Base-by-base conservation (phyloP, 1,140 invertebrate genomes). In the Aphelinus atriplicis region DNA sequence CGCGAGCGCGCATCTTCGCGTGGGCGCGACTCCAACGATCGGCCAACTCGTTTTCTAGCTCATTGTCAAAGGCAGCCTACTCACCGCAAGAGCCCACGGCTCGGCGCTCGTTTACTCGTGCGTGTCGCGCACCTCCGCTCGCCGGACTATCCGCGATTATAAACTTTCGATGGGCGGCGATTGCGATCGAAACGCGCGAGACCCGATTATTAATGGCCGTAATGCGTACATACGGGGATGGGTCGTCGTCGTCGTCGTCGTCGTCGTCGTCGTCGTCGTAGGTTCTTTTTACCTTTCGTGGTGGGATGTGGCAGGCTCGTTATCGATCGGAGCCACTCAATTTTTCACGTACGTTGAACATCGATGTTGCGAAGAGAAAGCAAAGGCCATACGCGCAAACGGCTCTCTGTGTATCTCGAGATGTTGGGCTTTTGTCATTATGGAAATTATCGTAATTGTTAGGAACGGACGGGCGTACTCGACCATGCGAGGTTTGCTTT, bases 41-140 rank as follows among this genome's bases (percentile, higher is more conserved):
- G 26, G 5, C 6, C 1, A 7, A 63, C 64, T 46, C 55, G 55
- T 65, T 60, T 73, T 73, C 43, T 67, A 73, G 64, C 64, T 73
- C 56, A 73, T 67, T 73, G 64, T 67, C 71, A 73, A 60, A 47
- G 26, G 26, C 26, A 26, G 26, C 26, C 26, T 26, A 63, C 50
- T 55, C 42, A 5, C 47, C 45, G 26, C 0, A 26, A 26, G 26
- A 26, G 26, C 26, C 26, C 26, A 26, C 26, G 26, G 26, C 26
- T 26, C 26, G 26, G 26, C 26, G 26, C 26, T 26, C 26, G 26
- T 26, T 26, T 26, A 7, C 42, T 60, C 58, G 58, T 60, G 58
- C 58, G 58, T 60, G 58, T 6, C 42, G 9, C 58, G 58, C 5
- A 43, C 58, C 26, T 42, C 43, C 57, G 70, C 42, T 57, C 69